Percentiles rank a stretch among this genome's conserved stretches.
phyloP scores from a whole-genome alignment of 2,797 vertebrate species.

The Karalla daura region DNA sequence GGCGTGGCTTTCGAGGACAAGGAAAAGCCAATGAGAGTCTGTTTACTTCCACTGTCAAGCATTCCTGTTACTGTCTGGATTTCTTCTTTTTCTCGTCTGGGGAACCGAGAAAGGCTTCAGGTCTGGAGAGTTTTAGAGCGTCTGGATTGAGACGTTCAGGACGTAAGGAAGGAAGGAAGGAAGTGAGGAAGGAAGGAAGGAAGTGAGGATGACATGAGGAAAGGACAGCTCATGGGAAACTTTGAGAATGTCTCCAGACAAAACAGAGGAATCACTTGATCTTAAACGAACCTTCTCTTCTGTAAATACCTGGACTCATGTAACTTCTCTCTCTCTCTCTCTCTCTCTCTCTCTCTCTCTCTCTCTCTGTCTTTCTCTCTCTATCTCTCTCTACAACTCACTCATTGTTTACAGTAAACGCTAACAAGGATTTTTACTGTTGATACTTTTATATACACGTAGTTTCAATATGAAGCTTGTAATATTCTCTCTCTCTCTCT shows the following conservation, averaged over 20 bases:
- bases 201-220: slow-evolving; percentile 20
- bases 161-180: slow-evolving; percentile 19
- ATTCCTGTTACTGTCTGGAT: slow-evolving; percentile 80
- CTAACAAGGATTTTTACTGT: slow-evolving; percentile 93
- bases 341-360: slow-evolving; percentile 45
- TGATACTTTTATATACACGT: slow-evolving; percentile 94
- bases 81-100: slow-evolving; percentile 21
- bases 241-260: slow-evolving; percentile 68
- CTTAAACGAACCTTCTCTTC: slow-evolving; percentile 51
- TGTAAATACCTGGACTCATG: slow-evolving; percentile 87
- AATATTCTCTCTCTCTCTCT: slow-evolving; percentile 47
- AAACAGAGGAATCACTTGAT: slow-evolving; percentile 65
- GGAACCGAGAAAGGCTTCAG: slow-evolving; percentile 52
- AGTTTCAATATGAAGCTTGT: slow-evolving; percentile 86
- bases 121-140: slow-evolving; percentile 13
- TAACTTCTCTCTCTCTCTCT: slow-evolving; percentile 62
- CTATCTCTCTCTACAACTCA: slow-evolving; percentile 73
- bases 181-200: slow-evolving; percentile 8
- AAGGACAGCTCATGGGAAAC: slow-evolving; percentile 15
- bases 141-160: too few species aligned
- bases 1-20: slow-evolving; percentile 30
- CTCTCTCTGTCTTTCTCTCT: slow-evolving; percentile 49
- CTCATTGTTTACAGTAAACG: slow-evolving; percentile 97
- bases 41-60: slow-evolving; percentile 83
- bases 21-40: slow-evolving; percentile 73